These are phyloP conservation scores for Serripes groenlandicus DNA, from an alignment of 2,888 invertebrate species.

Conservation along the genomic window DNA sequence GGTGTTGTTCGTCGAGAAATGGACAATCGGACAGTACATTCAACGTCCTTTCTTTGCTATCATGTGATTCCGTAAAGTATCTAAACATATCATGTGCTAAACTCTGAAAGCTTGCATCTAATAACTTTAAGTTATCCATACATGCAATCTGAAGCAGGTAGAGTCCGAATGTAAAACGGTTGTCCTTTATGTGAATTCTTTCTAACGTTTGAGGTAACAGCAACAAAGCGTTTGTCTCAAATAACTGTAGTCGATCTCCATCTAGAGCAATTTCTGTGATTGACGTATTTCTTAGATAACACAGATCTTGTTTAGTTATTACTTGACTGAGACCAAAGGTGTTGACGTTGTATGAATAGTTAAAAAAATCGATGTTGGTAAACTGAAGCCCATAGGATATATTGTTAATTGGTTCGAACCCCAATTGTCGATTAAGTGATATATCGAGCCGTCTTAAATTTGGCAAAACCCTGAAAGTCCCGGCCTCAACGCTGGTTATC, in stretches of 20 bases:
- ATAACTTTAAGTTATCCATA: slow-evolving; percentile 11
- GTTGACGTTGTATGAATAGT: slow-evolving; percentile 22
- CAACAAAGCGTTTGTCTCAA: slow-evolving; percentile 26
- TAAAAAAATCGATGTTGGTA: slow-evolving; percentile 28
- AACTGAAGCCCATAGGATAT: slow-evolving; percentile 41
- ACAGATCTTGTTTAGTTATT: slow-evolving; percentile 9
- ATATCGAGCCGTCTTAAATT: slow-evolving; percentile 29
- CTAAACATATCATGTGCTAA: not conserved
- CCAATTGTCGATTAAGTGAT: slow-evolving; percentile 34
- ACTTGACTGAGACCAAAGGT: slow-evolving; percentile 26
- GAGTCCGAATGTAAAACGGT: slow-evolving; percentile 27
- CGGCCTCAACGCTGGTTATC: slow-evolving; percentile 23
- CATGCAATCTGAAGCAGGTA: slow-evolving; percentile 30
- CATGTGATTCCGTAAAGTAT: slow-evolving; percentile 5
- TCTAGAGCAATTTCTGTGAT: slow-evolving; percentile 30
- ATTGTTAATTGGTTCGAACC: slow-evolving; percentile 25
- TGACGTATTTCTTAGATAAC: slow-evolving; percentile 34
- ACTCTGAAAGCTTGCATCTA: not conserved
- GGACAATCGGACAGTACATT: slow-evolving; percentile 11
- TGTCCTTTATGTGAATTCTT: slow-evolving; percentile 19
- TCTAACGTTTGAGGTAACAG: slow-evolving; percentile 25
- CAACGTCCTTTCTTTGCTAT: not conserved
- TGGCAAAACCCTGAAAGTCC: slow-evolving; percentile 16
- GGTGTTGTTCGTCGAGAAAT: not conserved
- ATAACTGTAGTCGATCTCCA: slow-evolving; percentile 24